phyloP scores from a whole-genome alignment of 2,113 vertebrate species.

The Notechis scutatus region DNA sequence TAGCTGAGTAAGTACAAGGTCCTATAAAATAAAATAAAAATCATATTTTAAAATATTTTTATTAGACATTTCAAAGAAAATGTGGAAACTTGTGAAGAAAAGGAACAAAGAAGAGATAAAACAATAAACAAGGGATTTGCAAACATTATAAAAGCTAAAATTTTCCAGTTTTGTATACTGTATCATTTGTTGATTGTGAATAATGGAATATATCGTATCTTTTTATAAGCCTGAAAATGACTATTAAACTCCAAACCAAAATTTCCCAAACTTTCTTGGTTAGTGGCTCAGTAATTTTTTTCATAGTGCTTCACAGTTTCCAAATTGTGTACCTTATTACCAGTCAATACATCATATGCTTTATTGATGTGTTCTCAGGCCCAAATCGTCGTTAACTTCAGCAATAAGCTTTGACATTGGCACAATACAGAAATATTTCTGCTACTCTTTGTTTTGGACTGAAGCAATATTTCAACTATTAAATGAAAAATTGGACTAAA shows the following conservation, averaged over 20 bases:
- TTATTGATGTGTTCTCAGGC: not conserved
- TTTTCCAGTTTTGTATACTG: not conserved
- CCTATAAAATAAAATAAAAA: conserved; percentile 66
- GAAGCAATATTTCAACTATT: not conserved
- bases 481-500: not conserved
- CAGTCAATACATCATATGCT: not conserved
- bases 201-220: not conserved
- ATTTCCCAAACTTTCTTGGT: not conserved
- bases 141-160: not conserved
- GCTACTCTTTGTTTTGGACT: not conserved
- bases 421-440: not conserved
- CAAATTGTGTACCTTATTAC: not conserved
- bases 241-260: not conserved
- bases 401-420: not conserved
- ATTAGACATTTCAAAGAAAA: not conserved
- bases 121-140: not conserved
- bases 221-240: not conserved
- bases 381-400: not conserved
- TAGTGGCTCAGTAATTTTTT: not conserved
- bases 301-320: not conserved
- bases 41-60: not conserved
- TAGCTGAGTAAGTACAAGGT: conserved; percentile 73
- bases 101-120: not conserved
- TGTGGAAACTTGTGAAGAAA: not conserved
- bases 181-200: not conserved